These are phyloP conservation scores for Ephestia elutella DNA, from an alignment of 1,140 invertebrate species.

Conservation along the genomic window DNA sequence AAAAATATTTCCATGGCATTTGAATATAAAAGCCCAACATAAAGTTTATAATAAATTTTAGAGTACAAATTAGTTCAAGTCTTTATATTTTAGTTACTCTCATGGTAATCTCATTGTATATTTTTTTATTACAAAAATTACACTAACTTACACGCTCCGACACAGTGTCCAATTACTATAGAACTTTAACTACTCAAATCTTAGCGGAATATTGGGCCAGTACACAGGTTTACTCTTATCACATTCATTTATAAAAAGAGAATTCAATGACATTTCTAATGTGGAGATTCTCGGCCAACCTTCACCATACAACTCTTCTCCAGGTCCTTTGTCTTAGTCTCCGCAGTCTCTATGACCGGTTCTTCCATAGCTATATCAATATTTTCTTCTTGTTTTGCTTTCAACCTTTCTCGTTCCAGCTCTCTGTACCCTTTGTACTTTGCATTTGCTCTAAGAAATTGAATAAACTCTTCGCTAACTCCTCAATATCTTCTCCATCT, in stretches of 20 bases:
- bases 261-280: conserved; percentile 83
- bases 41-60: too few species aligned
- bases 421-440: conserved; percentile 64
- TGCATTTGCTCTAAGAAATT: conserved; percentile 78
- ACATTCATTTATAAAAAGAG: conserved; percentile 78
- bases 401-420: conserved; percentile 70
- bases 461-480: conserved; percentile 79
- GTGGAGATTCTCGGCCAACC: conserved; percentile 80
- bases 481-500: conserved; percentile 64
- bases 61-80: too few species aligned
- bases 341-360: conserved; percentile 24
- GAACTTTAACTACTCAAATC: conserved; percentile 34
- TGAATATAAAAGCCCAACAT: too few species aligned
- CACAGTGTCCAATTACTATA: too few species aligned
- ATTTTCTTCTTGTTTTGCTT: conserved; percentile 48
- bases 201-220: conserved; percentile 86
- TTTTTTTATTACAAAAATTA: too few species aligned
- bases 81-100: too few species aligned
- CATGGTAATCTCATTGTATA: too few species aligned
- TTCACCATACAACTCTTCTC: conserved; percentile 76
- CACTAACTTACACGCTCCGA: too few species aligned
- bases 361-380: conserved; percentile 25
- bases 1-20: too few species aligned
- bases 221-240: conserved; percentile 78
- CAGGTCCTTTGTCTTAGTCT: conserved; percentile 57